Percentiles rank a stretch among this genome's conserved stretches.
phyloP scores from a whole-genome alignment of 1,140 invertebrate genomes.

The Pachypeltis micranthus region DNA sequence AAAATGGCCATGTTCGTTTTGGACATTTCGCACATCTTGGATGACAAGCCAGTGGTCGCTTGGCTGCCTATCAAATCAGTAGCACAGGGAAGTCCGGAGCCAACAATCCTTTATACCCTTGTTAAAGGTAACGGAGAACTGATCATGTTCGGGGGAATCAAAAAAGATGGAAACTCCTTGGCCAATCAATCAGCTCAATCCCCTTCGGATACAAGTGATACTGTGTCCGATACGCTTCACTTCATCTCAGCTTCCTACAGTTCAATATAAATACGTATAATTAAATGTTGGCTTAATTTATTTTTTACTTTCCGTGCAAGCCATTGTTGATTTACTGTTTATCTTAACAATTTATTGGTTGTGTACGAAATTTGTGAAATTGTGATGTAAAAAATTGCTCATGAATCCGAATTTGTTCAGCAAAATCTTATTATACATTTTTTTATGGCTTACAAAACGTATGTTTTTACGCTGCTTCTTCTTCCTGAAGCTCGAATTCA shows the following conservation, averaged over 20 bases:
- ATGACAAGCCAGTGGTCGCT: constrained; percentile 47
- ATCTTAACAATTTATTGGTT: no score
- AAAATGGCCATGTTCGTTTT: constrained; percentile 68
- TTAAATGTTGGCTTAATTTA: no score
- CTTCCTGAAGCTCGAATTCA: no score
- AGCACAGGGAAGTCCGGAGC: constrained; percentile 59
- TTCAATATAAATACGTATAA: background rate
- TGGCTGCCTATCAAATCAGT: constrained; percentile 63
- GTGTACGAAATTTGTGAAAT: no score
- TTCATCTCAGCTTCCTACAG: constrained; percentile 54
- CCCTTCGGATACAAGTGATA: constrained; percentile 25
- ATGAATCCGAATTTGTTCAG: no score
- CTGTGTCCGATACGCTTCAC: constrained; percentile 65
- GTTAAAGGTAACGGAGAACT: constrained; percentile 81
- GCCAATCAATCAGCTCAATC: constrained; percentile 33
- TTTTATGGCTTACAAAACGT: no score
- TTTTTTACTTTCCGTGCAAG: no score
- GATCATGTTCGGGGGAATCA: constrained; percentile 87
- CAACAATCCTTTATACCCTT: constrained; percentile 80
- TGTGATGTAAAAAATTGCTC: no score
- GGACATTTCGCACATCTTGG: constrained; percentile 60
- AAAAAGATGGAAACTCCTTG: constrained; percentile 52
- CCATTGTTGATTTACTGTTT: no score
- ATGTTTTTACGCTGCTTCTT: no score
- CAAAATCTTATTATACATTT: no score